Conservation (phyloP, 2,113 vertebrate species). For the Passerina amoena region DNA sequence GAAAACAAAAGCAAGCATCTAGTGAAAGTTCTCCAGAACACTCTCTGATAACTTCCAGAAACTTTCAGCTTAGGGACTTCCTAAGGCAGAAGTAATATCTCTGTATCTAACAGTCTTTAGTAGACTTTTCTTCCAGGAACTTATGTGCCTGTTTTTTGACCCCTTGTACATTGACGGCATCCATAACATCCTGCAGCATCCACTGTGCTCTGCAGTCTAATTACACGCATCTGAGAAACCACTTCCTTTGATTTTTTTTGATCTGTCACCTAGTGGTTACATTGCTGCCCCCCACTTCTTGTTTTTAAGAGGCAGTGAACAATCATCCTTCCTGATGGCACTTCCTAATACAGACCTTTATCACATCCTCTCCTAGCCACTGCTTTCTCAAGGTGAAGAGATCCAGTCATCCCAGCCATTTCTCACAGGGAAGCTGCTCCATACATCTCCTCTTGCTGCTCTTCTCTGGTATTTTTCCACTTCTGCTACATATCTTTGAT, state of each 20-base stretch:
- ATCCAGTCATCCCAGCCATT: not conserved
- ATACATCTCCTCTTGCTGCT: not conserved
- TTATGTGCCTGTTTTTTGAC: not conserved
- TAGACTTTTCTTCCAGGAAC: not conserved
- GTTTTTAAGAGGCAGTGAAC: not conserved
- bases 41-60: not conserved
- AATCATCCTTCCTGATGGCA: not conserved
- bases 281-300: conserved; percentile 14
- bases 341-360: conserved; percentile 27
- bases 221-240: not conserved
- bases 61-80: not conserved
- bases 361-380: not conserved
- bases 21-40: not conserved
- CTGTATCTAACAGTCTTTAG: not conserved
- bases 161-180: not conserved
- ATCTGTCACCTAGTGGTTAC: conserved; percentile 44
- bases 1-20: not conserved
- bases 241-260: conserved; percentile 51
- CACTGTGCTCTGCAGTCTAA: not conserved
- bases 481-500: not conserved
- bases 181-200: conserved; percentile 3
- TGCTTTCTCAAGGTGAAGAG: not conserved
- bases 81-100: not conserved
- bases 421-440: not conserved
- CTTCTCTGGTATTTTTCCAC: not conserved